Conservation (phyloP, 2,888 invertebrate genomes). For the Teleogryllus oceanicus region DNA sequence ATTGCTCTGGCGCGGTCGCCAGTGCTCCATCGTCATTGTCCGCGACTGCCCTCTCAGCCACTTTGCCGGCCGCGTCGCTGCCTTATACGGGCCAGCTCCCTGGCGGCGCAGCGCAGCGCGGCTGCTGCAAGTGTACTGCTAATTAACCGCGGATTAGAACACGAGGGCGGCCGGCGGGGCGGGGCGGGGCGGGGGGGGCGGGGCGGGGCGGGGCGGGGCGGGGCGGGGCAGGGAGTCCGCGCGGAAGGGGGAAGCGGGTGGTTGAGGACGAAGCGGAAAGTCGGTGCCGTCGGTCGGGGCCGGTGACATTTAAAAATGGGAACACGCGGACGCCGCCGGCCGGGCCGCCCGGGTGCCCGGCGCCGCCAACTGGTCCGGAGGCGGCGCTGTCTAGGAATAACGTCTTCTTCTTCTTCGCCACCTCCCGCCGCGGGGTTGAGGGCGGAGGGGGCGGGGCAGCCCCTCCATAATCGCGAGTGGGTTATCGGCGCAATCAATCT, state of each 20-base stretch:
- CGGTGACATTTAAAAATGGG: not conserved
- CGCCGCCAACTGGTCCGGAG: not conserved
- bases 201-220: not conserved
- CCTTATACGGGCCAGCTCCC: not conserved
- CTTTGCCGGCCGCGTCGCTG: not conserved
- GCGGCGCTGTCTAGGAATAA: too few relatives aligned
- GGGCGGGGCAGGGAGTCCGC: not conserved
- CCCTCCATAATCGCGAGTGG: too few relatives aligned
- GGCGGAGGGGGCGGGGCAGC: too few relatives aligned
- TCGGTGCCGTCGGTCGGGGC: not conserved
- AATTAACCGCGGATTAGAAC: conserved; percentile 7
- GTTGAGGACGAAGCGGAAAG: not conserved
- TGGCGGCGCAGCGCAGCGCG: not conserved
- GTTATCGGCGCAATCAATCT: too few relatives aligned
- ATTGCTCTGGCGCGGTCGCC: too few relatives aligned
- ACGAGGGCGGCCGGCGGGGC: not conserved
- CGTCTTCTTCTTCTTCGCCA: too few relatives aligned
- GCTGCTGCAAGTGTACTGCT: conserved; percentile 3
- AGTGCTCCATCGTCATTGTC: too few relatives aligned
- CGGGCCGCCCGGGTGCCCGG: not conserved
- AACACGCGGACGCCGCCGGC: not conserved
- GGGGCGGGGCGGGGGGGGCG: not conserved
- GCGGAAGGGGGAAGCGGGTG: not conserved
- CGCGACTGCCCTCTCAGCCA: not conserved
- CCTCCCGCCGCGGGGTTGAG: too few relatives aligned